Conservation (phyloP, 1,140 invertebrate genomes). For the Papilio glaucus region DNA sequence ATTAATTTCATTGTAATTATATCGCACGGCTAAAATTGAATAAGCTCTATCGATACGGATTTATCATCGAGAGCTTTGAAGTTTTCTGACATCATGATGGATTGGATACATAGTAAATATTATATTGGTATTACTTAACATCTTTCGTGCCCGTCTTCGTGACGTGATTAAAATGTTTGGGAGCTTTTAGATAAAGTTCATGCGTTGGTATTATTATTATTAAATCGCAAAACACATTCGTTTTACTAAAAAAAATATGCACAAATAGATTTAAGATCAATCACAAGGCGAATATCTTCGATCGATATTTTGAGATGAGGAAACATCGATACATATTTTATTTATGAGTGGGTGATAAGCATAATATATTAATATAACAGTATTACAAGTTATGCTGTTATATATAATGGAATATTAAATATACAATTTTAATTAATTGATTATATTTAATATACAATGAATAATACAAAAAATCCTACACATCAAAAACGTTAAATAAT, state of each 20-base stretch:
- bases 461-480: not conserved
- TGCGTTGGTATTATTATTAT: not conserved
- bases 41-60: not conserved
- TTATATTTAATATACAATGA: not conserved
- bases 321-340: not conserved
- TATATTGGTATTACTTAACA: not conserved
- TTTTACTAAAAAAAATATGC: not conserved
- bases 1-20: not conserved
- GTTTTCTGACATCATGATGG: slow-evolving; percentile 11
- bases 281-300: not conserved
- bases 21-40: not conserved
- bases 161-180: not conserved
- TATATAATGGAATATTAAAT: no score
- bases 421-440: no score
- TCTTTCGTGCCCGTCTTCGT: slow-evolving; percentile 6
- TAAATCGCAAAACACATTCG: not conserved
- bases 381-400: no score
- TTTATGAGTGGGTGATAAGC: not conserved
- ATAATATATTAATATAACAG: not conserved
- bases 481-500: not conserved
- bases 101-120: not conserved
- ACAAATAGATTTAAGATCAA: not conserved
- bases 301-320: not conserved
- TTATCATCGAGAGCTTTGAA: not conserved
- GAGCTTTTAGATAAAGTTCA: not conserved